Conservation (phyloP, 1,140 invertebrate genomes). For the Bombyx mori region DNA sequence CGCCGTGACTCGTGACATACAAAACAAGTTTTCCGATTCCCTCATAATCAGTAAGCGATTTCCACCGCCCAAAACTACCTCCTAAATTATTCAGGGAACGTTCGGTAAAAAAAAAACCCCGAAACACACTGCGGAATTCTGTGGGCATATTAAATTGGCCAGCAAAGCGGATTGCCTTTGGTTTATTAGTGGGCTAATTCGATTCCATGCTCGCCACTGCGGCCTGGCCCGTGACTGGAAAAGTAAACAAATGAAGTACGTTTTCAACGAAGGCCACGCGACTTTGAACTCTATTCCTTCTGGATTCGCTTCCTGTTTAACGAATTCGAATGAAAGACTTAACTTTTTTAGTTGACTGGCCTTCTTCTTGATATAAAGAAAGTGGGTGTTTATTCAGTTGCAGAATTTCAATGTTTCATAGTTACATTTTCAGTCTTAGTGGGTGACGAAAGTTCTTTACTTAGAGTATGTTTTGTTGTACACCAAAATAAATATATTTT, state of each 20-base stretch:
- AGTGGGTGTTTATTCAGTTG: neutral
- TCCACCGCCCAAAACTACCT: neutral
- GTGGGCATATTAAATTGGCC: conserved; percentile 41
- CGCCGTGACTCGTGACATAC: no score
- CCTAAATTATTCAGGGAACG: conserved; percentile 1
- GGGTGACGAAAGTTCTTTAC: no score
- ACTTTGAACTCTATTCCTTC: conserved; percentile 1
- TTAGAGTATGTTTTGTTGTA: no score
- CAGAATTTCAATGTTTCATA: neutral
- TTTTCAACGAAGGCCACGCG: neutral
- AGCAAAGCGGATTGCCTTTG: conserved; percentile 49
- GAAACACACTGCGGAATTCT: neutral
- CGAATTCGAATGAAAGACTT: neutral
- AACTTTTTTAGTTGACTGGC: neutral
- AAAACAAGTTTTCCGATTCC: no score
- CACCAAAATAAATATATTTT: no score
- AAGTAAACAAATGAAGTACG: conserved; percentile 32
- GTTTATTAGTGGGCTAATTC: conserved; percentile 59
- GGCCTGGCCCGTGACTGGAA: conserved; percentile 43
- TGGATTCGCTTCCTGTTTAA: neutral
- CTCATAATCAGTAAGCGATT: no score
- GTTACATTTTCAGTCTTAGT: no score
- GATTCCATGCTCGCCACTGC: conserved; percentile 45
- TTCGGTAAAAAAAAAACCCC: conserved; percentile 3
- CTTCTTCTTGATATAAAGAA: neutral